phyloP scores from a whole-genome alignment of 2,797 vertebrate genomes.

The Prunella strophiata region DNA sequence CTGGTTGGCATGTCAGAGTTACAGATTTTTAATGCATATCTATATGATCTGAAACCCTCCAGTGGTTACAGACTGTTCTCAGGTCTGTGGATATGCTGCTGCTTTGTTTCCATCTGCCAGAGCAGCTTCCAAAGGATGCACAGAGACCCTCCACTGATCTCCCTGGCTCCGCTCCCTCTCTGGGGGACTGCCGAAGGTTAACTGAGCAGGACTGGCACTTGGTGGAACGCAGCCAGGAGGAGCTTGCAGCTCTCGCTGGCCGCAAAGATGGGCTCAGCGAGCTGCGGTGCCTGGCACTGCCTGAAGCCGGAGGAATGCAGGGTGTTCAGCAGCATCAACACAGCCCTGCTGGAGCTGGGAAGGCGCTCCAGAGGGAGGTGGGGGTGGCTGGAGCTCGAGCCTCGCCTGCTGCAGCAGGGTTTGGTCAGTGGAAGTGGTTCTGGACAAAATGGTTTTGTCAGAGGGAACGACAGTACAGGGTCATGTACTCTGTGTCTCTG shows the following conservation, averaged over 20 bases:
- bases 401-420: background rate
- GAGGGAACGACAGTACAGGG: background rate
- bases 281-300: slow-evolving; percentile 73
- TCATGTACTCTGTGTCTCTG: background rate
- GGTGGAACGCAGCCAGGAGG: slow-evolving; percentile 43
- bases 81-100: background rate
- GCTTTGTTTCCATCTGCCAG: background rate
- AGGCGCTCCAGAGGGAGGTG: background rate
- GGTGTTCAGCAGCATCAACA: slow-evolving; percentile 29
- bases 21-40: background rate
- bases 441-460: background rate
- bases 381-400: background rate
- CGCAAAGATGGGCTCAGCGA: slow-evolving; percentile 14
- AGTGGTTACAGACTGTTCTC: background rate
- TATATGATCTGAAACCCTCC: background rate
- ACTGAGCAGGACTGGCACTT: background rate
- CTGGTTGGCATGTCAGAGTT: background rate
- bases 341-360: background rate
- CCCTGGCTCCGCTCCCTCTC: background rate
- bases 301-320: slow-evolving; percentile 41
- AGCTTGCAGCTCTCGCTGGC: background rate
- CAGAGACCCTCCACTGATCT: background rate
- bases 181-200: background rate
- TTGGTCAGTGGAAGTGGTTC: background rate
- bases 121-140: background rate